Conservation (phyloP, 1,140 invertebrate genomes). For the Philopotamus ludificatus region DNA sequence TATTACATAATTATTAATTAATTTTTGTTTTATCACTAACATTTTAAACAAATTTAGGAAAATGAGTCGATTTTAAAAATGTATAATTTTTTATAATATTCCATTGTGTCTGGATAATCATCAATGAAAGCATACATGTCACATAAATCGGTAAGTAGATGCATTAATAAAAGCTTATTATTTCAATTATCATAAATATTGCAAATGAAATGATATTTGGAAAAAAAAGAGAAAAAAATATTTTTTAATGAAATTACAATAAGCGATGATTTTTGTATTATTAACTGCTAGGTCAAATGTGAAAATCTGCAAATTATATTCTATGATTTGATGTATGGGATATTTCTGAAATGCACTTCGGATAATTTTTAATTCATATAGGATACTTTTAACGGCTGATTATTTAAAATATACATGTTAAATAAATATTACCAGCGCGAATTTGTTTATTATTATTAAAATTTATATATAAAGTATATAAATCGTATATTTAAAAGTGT, state of each 20-base stretch:
- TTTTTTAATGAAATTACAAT: not conserved
- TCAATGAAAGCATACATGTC: not conserved
- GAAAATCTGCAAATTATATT: not conserved
- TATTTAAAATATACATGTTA: not conserved
- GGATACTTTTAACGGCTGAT: not conserved
- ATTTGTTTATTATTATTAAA: not conserved
- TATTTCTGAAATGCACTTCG: constrained; percentile 3
- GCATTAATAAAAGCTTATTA: not conserved
- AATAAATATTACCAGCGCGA: not conserved
- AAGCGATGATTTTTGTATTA: constrained; percentile 9
- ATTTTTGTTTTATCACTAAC: too few relatives aligned
- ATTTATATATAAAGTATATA: not conserved
- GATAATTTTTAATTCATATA: not conserved
- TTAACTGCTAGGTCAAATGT: not conserved
- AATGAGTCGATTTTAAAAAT: too few relatives aligned
- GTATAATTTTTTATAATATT: too few relatives aligned
- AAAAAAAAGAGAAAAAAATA: not conserved
- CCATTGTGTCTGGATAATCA: not conserved
- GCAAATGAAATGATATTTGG: not conserved
- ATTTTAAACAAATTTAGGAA: constrained; percentile 9
- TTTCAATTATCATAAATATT: not conserved
- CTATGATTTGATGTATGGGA: constrained; percentile 4
- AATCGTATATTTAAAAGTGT: not conserved
- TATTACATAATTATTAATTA: too few relatives aligned
- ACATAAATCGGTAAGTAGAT: not conserved